Evolutionary conservation across 2,888 invertebrate genomes (phyloP).

Genomic region (Callimorpha dominula): DNA sequence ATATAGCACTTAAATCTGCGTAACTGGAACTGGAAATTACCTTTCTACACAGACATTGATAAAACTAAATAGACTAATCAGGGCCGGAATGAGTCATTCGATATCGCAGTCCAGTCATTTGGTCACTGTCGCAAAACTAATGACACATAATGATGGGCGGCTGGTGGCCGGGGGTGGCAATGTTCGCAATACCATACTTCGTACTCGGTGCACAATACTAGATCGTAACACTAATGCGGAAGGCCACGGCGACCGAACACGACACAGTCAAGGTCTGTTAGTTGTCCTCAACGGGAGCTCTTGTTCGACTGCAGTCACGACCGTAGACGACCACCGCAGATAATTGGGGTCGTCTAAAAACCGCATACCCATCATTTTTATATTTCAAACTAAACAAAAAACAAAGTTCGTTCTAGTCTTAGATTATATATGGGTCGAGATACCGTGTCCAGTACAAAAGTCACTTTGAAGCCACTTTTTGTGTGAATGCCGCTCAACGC

Average conservation of each 20-base stretch:
- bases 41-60: constrained; percentile 60
- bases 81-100: constrained; percentile 83
- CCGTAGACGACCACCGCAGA: constrained; percentile 69
- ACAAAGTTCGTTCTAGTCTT: too few relatives aligned
- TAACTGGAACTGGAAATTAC: constrained; percentile 54
- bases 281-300: constrained; percentile 75
- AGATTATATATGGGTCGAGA: too few relatives aligned
- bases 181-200: constrained; percentile 51
- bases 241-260: constrained; percentile 45
- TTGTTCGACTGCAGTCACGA: constrained; percentile 71
- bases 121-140: constrained; percentile 87
- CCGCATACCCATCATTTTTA: constrained; percentile 51
- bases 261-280: constrained; percentile 81
- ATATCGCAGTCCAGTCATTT: constrained; percentile 85
- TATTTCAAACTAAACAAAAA: constrained; percentile 30
- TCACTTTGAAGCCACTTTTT: too few relatives aligned
- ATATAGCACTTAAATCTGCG: constrained; percentile 28
- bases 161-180: constrained; percentile 72
- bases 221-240: constrained; percentile 58
- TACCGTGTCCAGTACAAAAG: too few relatives aligned
- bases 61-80: constrained; percentile 81
- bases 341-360: constrained; percentile 71
- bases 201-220: constrained; percentile 53
- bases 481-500: too few relatives aligned
- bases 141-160: constrained; percentile 85